Evolutionary conservation across 2,113 vertebrate species (phyloP).

Genomic region (Odontophorus gujanensis): DNA sequence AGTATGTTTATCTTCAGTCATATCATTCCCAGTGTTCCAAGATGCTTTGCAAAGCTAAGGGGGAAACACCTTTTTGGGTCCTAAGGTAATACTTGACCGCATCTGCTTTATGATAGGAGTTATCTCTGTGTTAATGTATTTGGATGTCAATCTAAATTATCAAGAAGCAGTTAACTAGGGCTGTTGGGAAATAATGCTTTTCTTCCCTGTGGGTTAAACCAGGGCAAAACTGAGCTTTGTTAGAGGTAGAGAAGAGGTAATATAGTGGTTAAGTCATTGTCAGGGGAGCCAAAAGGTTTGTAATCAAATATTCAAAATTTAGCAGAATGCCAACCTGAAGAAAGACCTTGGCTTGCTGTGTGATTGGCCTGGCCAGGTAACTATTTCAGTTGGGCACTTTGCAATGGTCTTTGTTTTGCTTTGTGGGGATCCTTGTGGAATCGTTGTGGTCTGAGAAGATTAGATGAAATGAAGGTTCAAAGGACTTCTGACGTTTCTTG

Average conservation of each 20-base stretch:
- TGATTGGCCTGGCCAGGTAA: not conserved
- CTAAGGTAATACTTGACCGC: not conserved
- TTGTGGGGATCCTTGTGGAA: not conserved
- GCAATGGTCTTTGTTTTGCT: not conserved
- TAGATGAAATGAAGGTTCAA: not conserved
- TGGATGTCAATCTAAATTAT: not conserved
- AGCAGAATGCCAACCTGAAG: not conserved
- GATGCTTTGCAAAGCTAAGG: not conserved
- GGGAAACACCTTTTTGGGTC: not conserved
- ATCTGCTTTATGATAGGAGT: not conserved
- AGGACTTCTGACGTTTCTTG: not conserved
- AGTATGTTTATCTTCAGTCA: not conserved
- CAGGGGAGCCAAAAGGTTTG: not conserved
- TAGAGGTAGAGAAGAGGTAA: not conserved
- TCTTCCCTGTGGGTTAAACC: not conserved
- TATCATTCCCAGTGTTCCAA: not conserved
- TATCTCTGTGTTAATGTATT: not conserved
- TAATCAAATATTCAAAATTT: not conserved
- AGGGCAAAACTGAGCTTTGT: not conserved
- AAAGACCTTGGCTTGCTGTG: rapidly evolving
- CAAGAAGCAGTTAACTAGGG: not conserved
- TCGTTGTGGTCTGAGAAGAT: not conserved
- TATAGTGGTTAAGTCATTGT: not conserved
- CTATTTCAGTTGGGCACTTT: not conserved
- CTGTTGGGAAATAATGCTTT: not conserved